Conservation (phyloP, 2,797 vertebrate species). For the Sphenodon punctatus region DNA sequence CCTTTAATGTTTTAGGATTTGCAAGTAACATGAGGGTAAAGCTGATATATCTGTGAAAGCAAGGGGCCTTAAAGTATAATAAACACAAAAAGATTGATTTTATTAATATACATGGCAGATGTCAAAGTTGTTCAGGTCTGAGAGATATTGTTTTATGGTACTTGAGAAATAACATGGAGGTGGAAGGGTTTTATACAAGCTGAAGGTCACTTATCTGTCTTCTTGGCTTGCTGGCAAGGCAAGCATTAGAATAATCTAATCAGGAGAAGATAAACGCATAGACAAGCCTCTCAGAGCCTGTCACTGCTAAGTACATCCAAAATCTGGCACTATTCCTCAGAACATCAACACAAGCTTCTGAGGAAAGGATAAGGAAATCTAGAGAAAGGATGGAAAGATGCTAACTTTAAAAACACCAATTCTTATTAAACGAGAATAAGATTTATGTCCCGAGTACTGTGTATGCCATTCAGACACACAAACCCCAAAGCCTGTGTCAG, state of each 20-base stretch:
- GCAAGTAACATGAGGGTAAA: neutral
- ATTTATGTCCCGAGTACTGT: neutral
- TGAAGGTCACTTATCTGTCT: neutral
- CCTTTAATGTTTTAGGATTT: neutral
- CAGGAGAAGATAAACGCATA: conserved; percentile 23
- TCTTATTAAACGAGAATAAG: neutral
- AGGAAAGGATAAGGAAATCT: neutral
- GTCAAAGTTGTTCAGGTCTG: conserved; percentile 2
- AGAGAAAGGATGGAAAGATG: neutral
- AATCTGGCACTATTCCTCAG: conserved; percentile 30
- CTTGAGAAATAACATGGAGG: neutral
- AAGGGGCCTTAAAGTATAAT: neutral
- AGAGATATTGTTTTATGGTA: neutral
- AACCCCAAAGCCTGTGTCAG: neutral
- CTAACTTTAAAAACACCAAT: neutral
- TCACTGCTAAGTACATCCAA: neutral
- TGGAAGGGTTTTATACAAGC: conserved; percentile 5
- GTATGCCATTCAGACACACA: neutral
- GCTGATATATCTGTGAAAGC: neutral
- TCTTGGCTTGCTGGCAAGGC: conserved; percentile 20
- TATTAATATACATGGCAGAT: neutral
- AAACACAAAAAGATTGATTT: neutral
- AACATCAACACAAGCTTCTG: conserved; percentile 10
- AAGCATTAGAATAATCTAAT: conserved; percentile 34
- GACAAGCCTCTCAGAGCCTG: neutral